phyloP scores from a whole-genome alignment of 2,113 vertebrate genomes.

The Phylloscopus whistleri region DNA sequence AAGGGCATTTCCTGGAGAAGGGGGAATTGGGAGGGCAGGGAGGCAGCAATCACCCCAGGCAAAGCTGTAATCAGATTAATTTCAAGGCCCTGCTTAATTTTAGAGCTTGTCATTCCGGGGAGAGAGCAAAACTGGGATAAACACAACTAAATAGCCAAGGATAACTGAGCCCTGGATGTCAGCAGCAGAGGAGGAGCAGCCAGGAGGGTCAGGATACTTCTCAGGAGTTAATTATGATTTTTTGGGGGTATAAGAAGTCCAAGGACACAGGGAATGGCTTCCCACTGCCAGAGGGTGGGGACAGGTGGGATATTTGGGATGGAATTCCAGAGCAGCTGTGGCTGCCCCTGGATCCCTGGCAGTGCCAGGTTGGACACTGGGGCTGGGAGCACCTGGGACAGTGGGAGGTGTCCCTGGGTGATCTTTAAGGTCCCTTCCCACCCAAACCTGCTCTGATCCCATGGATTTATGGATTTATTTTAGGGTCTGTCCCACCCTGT shows the following conservation, averaged over 20 bases:
- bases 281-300: no score
- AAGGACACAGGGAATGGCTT: no score
- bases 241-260: no score
- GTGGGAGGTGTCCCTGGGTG: neutral
- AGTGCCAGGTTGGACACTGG: no score
- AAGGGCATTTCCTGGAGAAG: neutral
- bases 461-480: neutral
- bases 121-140: neutral
- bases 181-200: neutral
- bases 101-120: neutral
- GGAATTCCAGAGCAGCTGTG: no score
- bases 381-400: neutral
- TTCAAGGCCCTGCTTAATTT: neutral
- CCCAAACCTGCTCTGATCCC: no score
- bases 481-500: fast-evolving
- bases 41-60: neutral
- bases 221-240: no score
- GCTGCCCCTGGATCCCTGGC: no score
- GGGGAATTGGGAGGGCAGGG: neutral
- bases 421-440: neutral
- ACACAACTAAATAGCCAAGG: neutral
- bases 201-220: no score
- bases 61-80: neutral
- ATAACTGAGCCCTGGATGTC: neutral
- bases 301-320: no score